Base-by-base conservation (phyloP, 1,140 invertebrate species). In the Drosophila mauritiana region DNA sequence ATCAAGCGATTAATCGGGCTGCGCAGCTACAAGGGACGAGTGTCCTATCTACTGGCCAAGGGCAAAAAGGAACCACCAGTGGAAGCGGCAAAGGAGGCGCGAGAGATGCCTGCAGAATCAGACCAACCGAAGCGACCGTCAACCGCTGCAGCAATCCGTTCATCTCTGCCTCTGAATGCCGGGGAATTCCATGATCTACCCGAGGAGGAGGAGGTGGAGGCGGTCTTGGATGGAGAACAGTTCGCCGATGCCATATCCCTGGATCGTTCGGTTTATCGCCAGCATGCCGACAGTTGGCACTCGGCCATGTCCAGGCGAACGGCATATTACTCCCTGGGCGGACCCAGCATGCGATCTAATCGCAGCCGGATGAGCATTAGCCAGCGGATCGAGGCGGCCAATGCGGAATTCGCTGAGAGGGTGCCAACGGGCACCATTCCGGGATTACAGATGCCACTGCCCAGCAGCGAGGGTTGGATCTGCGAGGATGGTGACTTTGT, bases 401-500 rank as follows among this genome's bases (percentile, higher is more conserved):
- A 91, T 73, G 83, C 81, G 0, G 84, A 91, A 13, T 90, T 80
- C 95, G 96, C 80, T 95, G 96, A 11, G 95, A 95, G 62, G 7
- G 13, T 93, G 95, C 8, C 95, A 97, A 62, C 96, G 96, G 20
- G 95, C 96, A 95, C 95, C 40, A 94, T 97, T 45, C 94, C 96
- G n/a, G 92, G 97, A 12, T 95, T 97, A 1, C 92, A 93, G 31
- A 86, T 93, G 37, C 90, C 90, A 0, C 48, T 91, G 13, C 36
- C 48, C 5, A 13, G 61, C 0, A 53, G n/a, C 6, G 73, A 89
- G 0, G 74, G 68, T 12, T 99, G 98, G 98, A 93, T 94, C 4
- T 95, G 95, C 36, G 94, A 97, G 58, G 94, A 97, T 75, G 97
- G 96, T 2, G 95, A 98, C 73, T 99, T 98, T 92, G 94, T 99